Base-by-base conservation (phyloP, 2,888 invertebrate species). In the Thysanoteuthis rhombus region DNA sequence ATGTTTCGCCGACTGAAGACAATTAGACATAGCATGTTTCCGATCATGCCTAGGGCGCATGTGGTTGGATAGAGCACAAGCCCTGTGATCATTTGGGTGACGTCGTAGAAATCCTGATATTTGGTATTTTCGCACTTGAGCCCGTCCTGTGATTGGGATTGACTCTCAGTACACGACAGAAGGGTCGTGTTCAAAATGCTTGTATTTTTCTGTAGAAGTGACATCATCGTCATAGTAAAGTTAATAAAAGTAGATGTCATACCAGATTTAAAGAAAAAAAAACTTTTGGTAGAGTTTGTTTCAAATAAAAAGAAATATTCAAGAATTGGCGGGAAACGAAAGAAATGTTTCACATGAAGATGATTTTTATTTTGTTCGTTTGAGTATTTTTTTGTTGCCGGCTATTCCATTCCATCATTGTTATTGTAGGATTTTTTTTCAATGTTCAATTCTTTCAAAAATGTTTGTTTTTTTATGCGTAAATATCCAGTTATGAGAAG, bases 11-110 rank as follows among this genome's bases (percentile, higher is more conserved):
- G 94, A 22, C 93, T 93, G 36, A 95, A 93, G 25, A 95, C 95
- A 19, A 95, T 93, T 10, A 95, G 89, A 38, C 95, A 95, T 32
- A 95, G 93, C 36, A 94, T 92, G 93, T 95, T 95, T 12, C 95
- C 95, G 1, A 94, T 89, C 25, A 95, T 58, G 1, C 95, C 95
- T 25, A 94, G 92, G 12, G 95, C 45, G 92, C 95, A 95, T 8
- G 95, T 93, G 38, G 95, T 94, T 6, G 95, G 95, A 92, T 95
- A 95, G 58, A 95, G 93, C 6, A 95, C 94, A 1, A 95, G 94
- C 6, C 95, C 95, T 32, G 95, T 95, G 22, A 93, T 93, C 93
- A 93, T 93, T 39, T 93, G 93, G 39, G 93, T 93, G 16, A 93
- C 93, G n/a, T 47, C 58, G 52, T 93, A 93, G 52, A 93, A 93